phyloP scores from a whole-genome alignment of 2,113 vertebrate species.

The Amphiprion ocellaris region DNA sequence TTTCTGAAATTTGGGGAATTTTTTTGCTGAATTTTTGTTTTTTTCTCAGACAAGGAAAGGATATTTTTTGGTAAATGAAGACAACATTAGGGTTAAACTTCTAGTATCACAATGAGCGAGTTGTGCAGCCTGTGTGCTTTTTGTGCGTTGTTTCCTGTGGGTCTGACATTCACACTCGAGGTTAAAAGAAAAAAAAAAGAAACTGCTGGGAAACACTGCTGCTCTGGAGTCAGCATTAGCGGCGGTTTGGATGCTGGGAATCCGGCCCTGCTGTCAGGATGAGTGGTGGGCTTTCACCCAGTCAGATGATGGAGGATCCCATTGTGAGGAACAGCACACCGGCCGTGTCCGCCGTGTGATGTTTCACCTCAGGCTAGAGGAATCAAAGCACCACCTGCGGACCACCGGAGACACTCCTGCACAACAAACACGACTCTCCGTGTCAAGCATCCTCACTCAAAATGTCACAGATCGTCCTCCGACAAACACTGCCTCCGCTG shows the following conservation, averaged over 20 bases:
- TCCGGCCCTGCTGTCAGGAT: conserved; percentile 33
- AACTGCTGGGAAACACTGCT: neutral
- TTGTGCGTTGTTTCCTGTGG: too few relatives aligned
- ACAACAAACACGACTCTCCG: conserved; percentile 39
- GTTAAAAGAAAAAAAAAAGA: neutral
- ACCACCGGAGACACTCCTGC: conserved; percentile 34
- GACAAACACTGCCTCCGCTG: conserved; percentile 1
- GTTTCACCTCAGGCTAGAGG: conserved; percentile 58
- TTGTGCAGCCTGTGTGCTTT: too few relatives aligned
- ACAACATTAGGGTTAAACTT: too few relatives aligned
- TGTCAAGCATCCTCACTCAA: conserved; percentile 41
- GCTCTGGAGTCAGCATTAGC: conserved; percentile 1
- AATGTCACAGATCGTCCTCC: conserved; percentile 51
- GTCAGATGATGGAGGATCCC: conserved; percentile 51
- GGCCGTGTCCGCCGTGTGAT: conserved; percentile 49
- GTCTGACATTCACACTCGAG: neutral
- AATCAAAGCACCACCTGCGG: conserved; percentile 72
- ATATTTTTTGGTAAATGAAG: too few relatives aligned
- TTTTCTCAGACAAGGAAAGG: too few relatives aligned
- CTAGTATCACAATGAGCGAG: too few relatives aligned
- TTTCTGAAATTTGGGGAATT: too few relatives aligned
- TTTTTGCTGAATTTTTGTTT: too few relatives aligned
- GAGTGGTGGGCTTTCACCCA: conserved; percentile 35
- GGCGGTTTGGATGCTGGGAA: conserved; percentile 31
- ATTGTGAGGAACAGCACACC: conserved; percentile 34